Evolutionary conservation across 2,888 invertebrate genomes (phyloP).

Genomic region (Synanthedon tipuliformis): DNA sequence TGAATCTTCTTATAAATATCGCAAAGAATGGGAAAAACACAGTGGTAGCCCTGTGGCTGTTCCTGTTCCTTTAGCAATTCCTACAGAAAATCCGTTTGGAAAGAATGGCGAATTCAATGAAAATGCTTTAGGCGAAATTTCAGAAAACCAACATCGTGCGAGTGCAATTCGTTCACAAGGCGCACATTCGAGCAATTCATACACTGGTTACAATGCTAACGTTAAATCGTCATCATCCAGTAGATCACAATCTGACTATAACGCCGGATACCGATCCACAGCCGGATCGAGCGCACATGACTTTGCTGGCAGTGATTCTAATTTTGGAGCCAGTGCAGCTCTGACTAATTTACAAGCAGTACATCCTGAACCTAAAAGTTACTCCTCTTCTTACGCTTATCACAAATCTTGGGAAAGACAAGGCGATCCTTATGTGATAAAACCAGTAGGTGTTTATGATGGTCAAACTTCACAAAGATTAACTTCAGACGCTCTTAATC

Average conservation of each 20-base stretch:
- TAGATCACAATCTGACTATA: constrained; percentile 28
- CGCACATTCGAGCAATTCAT: constrained; percentile 17
- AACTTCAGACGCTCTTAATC: constrained; percentile 21
- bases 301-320: constrained; percentile 16
- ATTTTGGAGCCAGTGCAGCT: constrained; percentile 10
- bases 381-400: constrained; percentile 61
- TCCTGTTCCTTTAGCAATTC: constrained; percentile 15
- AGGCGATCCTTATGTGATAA: constrained; percentile 60
- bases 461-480: constrained; percentile 33
- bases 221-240: constrained; percentile 25
- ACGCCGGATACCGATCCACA: constrained; percentile 17
- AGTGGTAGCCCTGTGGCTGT: constrained; percentile 27
- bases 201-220: constrained; percentile 25
- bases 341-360: constrained; percentile 20
- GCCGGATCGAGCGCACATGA: constrained; percentile 12
- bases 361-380: constrained; percentile 46
- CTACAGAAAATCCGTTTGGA: constrained; percentile 30
- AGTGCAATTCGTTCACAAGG: constrained; percentile 21
- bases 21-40: constrained; percentile 60
- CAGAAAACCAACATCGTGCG: constrained; percentile 16
- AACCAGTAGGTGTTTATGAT: constrained; percentile 29
- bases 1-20: constrained; percentile 52
- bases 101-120: constrained; percentile 42
- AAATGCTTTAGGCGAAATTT: constrained; percentile 21
- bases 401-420: constrained; percentile 66